Base-by-base conservation (phyloP, 37 sponge, comb jelly and placozoan species). In the Chondrosia reniformis region DNA sequence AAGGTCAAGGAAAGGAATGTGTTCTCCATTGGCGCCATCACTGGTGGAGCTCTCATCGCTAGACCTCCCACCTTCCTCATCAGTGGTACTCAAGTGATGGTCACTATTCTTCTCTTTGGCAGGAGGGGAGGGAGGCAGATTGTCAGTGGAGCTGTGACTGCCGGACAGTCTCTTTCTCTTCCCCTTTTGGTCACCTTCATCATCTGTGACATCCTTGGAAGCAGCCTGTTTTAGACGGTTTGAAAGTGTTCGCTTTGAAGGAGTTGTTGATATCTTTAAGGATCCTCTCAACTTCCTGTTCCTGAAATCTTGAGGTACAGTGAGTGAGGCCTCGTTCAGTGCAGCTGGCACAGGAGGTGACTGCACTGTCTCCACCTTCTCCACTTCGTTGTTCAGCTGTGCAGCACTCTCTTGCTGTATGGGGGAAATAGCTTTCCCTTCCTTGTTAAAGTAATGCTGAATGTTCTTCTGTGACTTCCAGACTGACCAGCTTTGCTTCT, bases 1-100 rank as follows among this genome's bases (percentile, higher is more conserved):
- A 9, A 69, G 72, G 13, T 69, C 43, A 39, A 34, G n/a, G 43
- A 69, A 69, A 12, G 64, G 75, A 15, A 77, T 34, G 44, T 72
- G 24, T 15, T 77, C 77, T 0, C 43, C 34, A 65, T 27, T 71
- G 36, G 82, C 61, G 28, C 17, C 33, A 36, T 6, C 5, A 22
- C 67, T 65, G 13, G 24, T 64, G 28, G 40, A 30, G 13, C 37
- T 24, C 43, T 27, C 49, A 46, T 69, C 46, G n/a, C 69, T 78
- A 42, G 42, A 45, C 21, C 46, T 62, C 19, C 17, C 32, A 13
- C 74, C 31, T 7, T 59, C 61, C 28, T 59, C 61, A 7, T 59
- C 61, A 7, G n/a, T 13, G n/a, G 4, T 30, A 59, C 8, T 59
- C 37, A 38, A 21, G 42, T n/a, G 43, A 69, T 2, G 41, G 7